These are phyloP conservation scores for Pluvialis apricaria DNA, from an alignment of 2,113 vertebrate species.

Conservation along the genomic window DNA sequence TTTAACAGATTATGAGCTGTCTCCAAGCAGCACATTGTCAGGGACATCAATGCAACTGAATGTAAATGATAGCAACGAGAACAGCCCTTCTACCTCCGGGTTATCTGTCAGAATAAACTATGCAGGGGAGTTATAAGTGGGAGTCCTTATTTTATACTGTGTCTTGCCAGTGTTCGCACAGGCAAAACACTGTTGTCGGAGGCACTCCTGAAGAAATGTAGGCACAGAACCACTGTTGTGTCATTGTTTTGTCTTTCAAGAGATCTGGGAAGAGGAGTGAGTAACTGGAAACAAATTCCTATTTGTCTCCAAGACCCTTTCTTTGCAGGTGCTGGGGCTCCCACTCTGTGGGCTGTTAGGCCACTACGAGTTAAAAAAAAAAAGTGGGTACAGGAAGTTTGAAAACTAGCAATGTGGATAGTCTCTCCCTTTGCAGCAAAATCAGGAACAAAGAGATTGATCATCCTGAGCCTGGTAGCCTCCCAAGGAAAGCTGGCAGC, in stretches of 20 bases:
- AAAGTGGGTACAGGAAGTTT: neutral
- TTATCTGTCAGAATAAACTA: neutral
- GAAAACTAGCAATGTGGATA: neutral
- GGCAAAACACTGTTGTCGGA: neutral
- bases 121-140: neutral
- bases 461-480: neutral
- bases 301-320: neutral
- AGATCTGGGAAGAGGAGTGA: neutral
- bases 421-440: neutral
- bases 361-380: neutral
- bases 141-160: neutral
- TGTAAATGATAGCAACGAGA: neutral
- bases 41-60: neutral
- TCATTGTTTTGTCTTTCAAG: neutral
- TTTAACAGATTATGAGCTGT: constrained; percentile 31
- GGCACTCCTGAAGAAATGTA: neutral
- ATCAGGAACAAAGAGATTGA: neutral
- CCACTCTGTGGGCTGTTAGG: neutral
- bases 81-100: neutral
- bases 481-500: neutral
- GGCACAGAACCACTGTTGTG: neutral
- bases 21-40: constrained; percentile 24
- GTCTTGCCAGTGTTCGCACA: neutral
- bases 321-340: neutral
- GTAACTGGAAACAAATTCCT: neutral